These are phyloP conservation scores for Choloepus didactylus DNA, from an alignment of 2,797 vertebrate genomes.

Conservation along the genomic window DNA sequence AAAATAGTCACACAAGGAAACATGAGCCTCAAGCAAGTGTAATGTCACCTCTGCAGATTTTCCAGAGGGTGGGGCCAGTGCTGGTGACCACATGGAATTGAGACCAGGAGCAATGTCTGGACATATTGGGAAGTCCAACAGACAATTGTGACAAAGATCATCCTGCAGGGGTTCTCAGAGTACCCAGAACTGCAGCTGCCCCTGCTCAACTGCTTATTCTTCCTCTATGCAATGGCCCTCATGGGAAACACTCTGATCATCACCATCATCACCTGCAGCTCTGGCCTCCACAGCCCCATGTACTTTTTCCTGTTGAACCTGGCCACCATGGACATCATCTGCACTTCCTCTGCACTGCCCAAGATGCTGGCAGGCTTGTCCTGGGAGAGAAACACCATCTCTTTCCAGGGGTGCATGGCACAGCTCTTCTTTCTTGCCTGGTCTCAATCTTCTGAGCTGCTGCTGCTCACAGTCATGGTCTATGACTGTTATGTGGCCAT, in stretches of 20 bases:
- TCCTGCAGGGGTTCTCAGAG: slow-evolving; percentile 71
- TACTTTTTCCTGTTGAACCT: too few relatives aligned
- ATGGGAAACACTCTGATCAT: slow-evolving; percentile 75
- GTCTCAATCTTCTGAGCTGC: too few relatives aligned
- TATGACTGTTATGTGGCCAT: too few relatives aligned
- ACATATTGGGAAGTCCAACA: neutral
- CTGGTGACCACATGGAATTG: neutral
- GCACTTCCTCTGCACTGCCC: neutral
- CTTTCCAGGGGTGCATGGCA: slow-evolving; percentile 64
- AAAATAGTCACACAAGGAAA: too few relatives aligned
- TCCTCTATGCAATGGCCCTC: slow-evolving; percentile 36
- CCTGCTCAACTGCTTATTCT: slow-evolving; percentile 16
- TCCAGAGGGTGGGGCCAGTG: neutral
- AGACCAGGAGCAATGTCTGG: accelerated
- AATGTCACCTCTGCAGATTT: neutral
- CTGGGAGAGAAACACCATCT: slow-evolving; percentile 43
- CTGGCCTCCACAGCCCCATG: too few relatives aligned
- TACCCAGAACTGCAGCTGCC: neutral
- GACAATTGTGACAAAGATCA: slow-evolving; percentile 57
- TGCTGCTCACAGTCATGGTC: too few relatives aligned
- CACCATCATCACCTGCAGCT: neutral
- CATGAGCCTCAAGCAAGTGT: too few relatives aligned
- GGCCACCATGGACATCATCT: too few relatives aligned
- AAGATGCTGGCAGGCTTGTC: slow-evolving; percentile 63
- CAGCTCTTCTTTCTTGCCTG: slow-evolving; percentile 73